phyloP scores from a whole-genome alignment of 1,140 invertebrate genomes.

The Apocrypta bakeri region DNA sequence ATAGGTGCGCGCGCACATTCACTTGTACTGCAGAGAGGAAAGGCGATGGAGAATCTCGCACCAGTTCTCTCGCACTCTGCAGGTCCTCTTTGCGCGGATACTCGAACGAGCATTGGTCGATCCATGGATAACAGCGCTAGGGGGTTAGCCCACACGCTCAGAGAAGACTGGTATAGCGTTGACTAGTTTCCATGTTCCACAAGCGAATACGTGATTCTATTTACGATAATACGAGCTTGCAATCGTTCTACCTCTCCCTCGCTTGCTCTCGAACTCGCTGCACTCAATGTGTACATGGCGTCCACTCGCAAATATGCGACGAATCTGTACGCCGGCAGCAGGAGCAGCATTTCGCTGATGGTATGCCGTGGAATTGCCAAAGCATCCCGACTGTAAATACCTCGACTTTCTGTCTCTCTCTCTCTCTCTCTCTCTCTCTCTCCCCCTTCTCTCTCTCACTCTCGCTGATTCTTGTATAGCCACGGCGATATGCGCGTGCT shows the following conservation, averaged over 20 bases:
- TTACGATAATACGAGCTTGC: constrained; percentile 68
- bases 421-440: too few species aligned
- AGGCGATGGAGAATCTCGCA: neutral
- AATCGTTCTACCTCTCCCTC: constrained; percentile 64
- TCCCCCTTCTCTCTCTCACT: too few species aligned
- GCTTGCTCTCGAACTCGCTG: constrained; percentile 49
- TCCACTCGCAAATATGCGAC: constrained; percentile 46
- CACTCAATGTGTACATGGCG: constrained; percentile 19
- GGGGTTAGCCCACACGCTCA: neutral
- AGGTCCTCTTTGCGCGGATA: neutral
- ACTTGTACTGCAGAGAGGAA: neutral
- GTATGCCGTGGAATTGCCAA: constrained; percentile 28
- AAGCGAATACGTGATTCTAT: constrained; percentile 72
- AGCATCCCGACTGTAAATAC: constrained; percentile 43
- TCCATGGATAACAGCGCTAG: neutral
- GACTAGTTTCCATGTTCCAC: constrained; percentile 61
- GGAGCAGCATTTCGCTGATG: constrained; percentile 8
- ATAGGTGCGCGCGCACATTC: neutral
- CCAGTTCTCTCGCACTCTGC: neutral
- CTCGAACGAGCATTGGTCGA: neutral
- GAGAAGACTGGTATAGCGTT: neutral
- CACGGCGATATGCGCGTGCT: neutral
- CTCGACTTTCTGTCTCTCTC: constrained; percentile 7
- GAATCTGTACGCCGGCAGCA: neutral
- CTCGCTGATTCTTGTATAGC: neutral